Percentiles rank a stretch among this genome's conserved stretches.
These are phyloP conservation scores for Corythornis vintsioides DNA, from an alignment of 2,113 vertebrate genomes.

Conservation along the genomic window DNA sequence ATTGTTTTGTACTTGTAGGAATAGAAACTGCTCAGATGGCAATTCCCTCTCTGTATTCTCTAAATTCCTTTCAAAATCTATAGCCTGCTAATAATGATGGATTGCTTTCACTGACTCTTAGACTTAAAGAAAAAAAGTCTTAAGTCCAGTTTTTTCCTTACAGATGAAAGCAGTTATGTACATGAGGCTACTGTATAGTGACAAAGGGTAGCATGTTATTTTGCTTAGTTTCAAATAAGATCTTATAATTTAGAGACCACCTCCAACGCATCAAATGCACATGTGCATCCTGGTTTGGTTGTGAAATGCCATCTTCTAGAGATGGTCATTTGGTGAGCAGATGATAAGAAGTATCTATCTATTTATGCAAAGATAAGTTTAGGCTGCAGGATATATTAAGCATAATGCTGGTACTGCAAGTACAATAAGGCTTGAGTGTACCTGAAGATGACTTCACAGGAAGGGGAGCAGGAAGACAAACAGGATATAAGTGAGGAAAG, in stretches of 20 bases:
- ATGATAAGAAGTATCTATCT: not conserved
- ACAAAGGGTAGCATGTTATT: not conserved
- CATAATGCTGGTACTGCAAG: not conserved
- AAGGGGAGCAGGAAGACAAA: not conserved
- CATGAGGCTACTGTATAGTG: not conserved
- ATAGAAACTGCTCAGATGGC: not conserved
- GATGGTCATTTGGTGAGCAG: not conserved
- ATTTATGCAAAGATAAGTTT: not conserved
- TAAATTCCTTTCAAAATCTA: not conserved
- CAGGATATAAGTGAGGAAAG: not conserved
- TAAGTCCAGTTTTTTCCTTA: not conserved
- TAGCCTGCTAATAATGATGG: not conserved
- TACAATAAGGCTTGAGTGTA: not conserved
- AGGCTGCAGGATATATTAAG: not conserved
- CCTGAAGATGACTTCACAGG: not conserved
- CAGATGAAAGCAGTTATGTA: not conserved
- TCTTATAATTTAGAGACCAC: not conserved
- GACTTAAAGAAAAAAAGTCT: not conserved
- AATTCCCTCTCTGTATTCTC: not conserved
- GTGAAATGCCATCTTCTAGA: not conserved
- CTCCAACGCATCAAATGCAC: not conserved
- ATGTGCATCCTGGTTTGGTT: not conserved
- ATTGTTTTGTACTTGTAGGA: not conserved
- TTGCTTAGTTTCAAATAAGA: not conserved
- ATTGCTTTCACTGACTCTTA: not conserved